Conservation (phyloP, 2,113 vertebrate genomes). For the Microcebus murinus region DNA sequence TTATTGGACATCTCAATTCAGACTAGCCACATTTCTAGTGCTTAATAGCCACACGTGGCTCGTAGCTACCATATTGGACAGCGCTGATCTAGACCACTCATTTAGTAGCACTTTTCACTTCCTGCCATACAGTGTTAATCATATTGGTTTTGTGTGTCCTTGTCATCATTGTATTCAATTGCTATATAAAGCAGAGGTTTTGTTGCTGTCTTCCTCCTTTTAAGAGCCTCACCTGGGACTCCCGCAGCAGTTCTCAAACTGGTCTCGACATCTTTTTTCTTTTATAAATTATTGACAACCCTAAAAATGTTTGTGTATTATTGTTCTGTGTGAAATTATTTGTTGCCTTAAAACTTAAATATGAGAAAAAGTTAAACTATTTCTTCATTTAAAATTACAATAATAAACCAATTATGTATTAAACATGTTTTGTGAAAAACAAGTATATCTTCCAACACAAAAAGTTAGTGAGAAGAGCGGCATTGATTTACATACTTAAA, state of each 20-base stretch:
- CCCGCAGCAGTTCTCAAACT: background rate
- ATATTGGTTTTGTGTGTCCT: background rate
- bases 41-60: background rate
- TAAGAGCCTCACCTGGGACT: background rate
- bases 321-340: background rate
- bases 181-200: background rate
- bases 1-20: background rate
- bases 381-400: background rate
- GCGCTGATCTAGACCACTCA: background rate
- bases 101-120: slow-evolving; percentile 13
- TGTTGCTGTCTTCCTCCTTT: background rate
- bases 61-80: background rate
- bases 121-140: slow-evolving; percentile 25
- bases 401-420: background rate
- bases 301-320: background rate
- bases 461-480: background rate
- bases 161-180: background rate
- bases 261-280: background rate
- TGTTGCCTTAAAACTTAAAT: background rate
- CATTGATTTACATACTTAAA: background rate
- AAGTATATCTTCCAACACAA: background rate
- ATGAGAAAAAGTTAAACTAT: background rate
- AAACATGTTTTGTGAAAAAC: background rate
- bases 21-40: background rate
- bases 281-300: background rate